Percentiles rank a stretch among this genome's conserved stretches.
These are phyloP conservation scores for Marmota monax DNA, from an alignment of 2,113 vertebrate genomes.

Conservation along the genomic window DNA sequence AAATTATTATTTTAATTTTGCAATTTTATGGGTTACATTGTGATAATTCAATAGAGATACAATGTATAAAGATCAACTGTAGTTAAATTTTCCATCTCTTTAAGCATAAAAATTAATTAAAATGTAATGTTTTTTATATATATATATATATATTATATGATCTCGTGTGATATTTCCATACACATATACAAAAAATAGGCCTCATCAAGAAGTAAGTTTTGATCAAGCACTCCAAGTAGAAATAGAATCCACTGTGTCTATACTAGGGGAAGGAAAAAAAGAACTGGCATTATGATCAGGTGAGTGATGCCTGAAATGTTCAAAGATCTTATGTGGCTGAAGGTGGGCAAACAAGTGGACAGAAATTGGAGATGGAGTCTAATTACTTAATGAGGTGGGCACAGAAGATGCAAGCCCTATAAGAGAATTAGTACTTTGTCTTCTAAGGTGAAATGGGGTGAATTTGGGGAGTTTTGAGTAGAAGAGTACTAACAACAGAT, in stretches of 20 bases:
- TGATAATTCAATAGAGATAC: not conserved
- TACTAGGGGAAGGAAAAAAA: not conserved
- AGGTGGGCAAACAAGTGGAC: not conserved
- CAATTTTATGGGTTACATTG: not conserved
- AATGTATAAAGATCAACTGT: not conserved
- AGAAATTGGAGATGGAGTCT: not conserved
- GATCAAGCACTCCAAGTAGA: not conserved
- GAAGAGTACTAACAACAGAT: not conserved
- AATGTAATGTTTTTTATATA: not conserved
- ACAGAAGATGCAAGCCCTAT: not conserved
- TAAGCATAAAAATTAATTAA: not conserved
- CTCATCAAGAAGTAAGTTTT: not conserved
- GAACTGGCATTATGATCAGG: no score
- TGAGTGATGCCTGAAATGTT: not conserved
- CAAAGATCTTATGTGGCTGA: not conserved
- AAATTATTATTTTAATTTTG: not conserved
- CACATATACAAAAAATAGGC: not conserved
- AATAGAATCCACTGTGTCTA: not conserved
- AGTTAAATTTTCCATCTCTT: not conserved
- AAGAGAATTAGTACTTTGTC: not conserved
- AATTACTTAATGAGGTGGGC: not conserved
- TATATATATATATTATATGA: no score
- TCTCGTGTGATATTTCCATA: no score
- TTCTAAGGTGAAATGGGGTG: not conserved
- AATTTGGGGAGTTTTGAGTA: not conserved